Conservation (phyloP, 2,888 invertebrate species). For the Apeira syringaria region DNA sequence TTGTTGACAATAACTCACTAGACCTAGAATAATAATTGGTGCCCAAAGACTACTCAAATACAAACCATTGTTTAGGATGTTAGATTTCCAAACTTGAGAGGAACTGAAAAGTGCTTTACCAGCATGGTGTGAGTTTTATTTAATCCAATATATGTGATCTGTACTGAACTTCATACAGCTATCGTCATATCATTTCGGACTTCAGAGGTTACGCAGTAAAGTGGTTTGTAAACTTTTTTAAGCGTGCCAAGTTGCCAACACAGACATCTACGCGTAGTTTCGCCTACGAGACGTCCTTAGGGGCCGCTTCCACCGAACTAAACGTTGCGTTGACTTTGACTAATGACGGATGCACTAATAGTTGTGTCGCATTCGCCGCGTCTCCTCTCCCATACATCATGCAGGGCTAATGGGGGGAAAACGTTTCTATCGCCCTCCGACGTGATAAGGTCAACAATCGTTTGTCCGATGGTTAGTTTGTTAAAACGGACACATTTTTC, state of each 20-base stretch:
- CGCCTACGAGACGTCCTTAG: conserved; percentile 3
- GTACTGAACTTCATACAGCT: no score
- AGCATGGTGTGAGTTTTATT: no score
- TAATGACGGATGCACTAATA: conserved; percentile 84
- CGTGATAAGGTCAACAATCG: conserved; percentile 74
- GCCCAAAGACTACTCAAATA: no score
- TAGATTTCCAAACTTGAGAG: no score
- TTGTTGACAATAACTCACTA: no score
- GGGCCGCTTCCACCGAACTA: conserved; percentile 44
- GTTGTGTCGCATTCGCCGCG: conserved; percentile 70
- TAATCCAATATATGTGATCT: no score
- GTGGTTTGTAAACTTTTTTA: no score
- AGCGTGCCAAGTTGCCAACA: neutral
- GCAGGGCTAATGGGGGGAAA: conserved; percentile 73
- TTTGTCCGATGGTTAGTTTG: conserved; percentile 62
- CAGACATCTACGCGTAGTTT: conserved; percentile 2
- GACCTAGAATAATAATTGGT: no score
- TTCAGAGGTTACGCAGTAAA: no score
- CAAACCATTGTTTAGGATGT: no score
- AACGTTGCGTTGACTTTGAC: conserved; percentile 75
- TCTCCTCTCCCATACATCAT: conserved; percentile 66
- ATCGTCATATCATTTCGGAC: no score
- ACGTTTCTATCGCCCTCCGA: conserved; percentile 67
- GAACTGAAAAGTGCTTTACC: no score
- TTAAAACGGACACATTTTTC: conserved; percentile 30